Evolutionary conservation across 1,140 invertebrate genomes (phyloP).

Genomic region (Melitaea cinxia): DNA sequence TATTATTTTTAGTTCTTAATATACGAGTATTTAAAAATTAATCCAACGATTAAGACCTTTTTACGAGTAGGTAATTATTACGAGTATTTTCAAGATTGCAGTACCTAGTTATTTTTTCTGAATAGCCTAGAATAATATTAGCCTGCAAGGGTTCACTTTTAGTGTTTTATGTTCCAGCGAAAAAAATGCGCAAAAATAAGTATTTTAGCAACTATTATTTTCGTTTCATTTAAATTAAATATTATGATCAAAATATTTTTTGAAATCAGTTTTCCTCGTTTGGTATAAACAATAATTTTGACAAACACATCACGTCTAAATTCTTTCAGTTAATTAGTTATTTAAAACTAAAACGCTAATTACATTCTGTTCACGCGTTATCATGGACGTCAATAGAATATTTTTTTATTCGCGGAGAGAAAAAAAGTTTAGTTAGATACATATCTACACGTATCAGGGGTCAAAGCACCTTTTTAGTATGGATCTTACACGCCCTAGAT

Average conservation of each 20-base stretch:
- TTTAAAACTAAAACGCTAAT: constrained; percentile 21
- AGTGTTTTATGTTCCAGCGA: no score
- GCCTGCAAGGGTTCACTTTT: no score
- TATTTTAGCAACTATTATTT: not conserved
- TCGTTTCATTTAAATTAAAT: not conserved
- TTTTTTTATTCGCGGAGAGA: constrained; percentile 26
- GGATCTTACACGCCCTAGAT: constrained; percentile 52
- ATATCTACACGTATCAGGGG: constrained; percentile 60
- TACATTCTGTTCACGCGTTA: constrained; percentile 42
- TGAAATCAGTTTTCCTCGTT: not conserved
- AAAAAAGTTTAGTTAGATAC: constrained; percentile 34
- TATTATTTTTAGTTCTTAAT: no score
- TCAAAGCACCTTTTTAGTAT: constrained; percentile 71
- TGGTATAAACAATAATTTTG: not conserved
- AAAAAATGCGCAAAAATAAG: no score
- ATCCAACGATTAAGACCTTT: no score
- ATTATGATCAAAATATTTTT: not conserved
- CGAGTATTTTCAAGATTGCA: no score
- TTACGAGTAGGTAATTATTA: no score
- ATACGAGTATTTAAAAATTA: no score
- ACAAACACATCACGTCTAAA: constrained; percentile 7
- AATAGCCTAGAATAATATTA: no score
- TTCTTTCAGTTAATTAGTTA: constrained; percentile 18
- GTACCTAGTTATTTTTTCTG: no score
- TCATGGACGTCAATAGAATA: constrained; percentile 44